Evolutionary conservation across 1,140 invertebrate species (phyloP), one percentile per base, ranked within the genome.

Genomic region (Mesaphorura yosii): DNA sequence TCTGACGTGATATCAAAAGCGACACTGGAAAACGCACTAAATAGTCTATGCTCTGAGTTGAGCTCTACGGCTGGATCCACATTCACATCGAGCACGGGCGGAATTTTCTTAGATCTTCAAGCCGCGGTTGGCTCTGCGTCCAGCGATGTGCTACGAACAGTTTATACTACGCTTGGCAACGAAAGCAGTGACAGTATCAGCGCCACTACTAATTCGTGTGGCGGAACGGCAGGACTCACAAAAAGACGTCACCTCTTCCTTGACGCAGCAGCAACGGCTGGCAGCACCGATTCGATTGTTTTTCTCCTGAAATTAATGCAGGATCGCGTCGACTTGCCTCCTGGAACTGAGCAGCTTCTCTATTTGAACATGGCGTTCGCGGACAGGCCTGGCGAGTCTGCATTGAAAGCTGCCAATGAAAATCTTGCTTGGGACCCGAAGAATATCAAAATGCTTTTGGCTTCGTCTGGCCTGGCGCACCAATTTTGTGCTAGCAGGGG

Each of bases 201-300:
- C 10, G n/a, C 31, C n/a, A n/a, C 10, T 10, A n/a, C 10, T 10
- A 34, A 34, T 10, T 34, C 44, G 19, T 26, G 48, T 22, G 15
- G 12, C n/a, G 12, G 19, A 22, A 27, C n/a, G 20, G 7, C 28
- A 46, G 28, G n/a, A 34, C 10, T 10, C n/a, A 10, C 31, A 10
- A 34, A 34, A n/a, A n/a, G 48, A 51, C 2, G 75, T 77, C 48
- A 79, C 79, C 55, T 73, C 84, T 1, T 79, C 58, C 66, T 88
- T 2, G 84, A 88, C 63, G 84, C 78, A 40, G 67, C 93, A 0
- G 80, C 86, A 46, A 77, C 81, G 48, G 74, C 83, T 1, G 83
- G 81, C 48, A 89, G 79, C 17, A 79, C 80, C 1, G 80, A 83
- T 42, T 77, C 83, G 7, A 76, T 88, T 12, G 79, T 81, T 59